Conservation (phyloP, 2,113 vertebrate species). For the Myiozetetes cayanensis region DNA sequence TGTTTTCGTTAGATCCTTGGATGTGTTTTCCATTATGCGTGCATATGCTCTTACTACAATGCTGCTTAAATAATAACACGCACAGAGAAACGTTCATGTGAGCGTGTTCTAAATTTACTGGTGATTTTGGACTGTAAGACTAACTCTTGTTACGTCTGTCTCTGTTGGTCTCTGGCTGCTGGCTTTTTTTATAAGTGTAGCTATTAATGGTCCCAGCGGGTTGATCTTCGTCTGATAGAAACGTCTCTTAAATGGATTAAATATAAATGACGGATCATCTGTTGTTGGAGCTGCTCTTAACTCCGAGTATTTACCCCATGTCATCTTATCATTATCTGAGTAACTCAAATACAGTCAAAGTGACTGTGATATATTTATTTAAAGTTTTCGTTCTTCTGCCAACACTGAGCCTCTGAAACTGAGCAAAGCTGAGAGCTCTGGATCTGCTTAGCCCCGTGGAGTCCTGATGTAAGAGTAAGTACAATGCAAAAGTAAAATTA, state of each 20-base stretch:
- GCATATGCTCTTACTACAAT: neutral
- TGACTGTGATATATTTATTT: slow-evolving; percentile 3
- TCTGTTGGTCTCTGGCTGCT: slow-evolving; percentile 8
- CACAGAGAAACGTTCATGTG: neutral
- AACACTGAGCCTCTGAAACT: slow-evolving; percentile 1
- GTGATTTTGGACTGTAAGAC: neutral
- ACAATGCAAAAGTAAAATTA: neutral
- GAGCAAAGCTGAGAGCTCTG: neutral
- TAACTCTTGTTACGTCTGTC: slow-evolving; percentile 26
- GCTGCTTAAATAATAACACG: neutral
- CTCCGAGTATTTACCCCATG: neutral
- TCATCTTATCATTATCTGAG: slow-evolving; percentile 11
- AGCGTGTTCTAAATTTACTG: slow-evolving; percentile 40
- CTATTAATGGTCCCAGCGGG: slow-evolving; percentile 32
- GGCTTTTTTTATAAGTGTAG: slow-evolving; percentile 4
- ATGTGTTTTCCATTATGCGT: neutral
- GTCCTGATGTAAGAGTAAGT: neutral
- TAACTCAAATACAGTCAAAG: neutral
- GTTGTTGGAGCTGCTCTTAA: neutral
- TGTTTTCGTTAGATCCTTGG: neutral
- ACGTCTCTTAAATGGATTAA: neutral
- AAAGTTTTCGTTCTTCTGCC: neutral
- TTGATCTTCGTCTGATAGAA: slow-evolving; percentile 45
- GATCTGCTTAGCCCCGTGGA: neutral
- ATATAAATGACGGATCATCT: neutral